Percentiles rank a stretch among this genome's conserved stretches.
Evolutionary conservation across 2,888 invertebrate genomes (phyloP).

Genomic region (Caenorhabditis afra): DNA sequence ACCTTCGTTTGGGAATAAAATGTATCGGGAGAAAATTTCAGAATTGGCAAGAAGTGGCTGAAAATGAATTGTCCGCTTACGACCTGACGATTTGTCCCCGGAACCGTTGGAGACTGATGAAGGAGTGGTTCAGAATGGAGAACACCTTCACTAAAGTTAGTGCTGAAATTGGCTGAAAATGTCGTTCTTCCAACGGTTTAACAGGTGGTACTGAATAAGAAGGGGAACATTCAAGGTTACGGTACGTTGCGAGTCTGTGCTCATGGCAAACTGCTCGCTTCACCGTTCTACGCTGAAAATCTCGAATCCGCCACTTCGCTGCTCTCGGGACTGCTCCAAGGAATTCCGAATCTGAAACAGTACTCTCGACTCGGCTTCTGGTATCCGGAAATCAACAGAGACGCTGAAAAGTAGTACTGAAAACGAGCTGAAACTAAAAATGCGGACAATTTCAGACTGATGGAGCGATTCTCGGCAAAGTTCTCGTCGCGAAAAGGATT

Average conservation of each 20-base stretch:
- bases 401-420: background rate
- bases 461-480: no score
- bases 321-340: background rate
- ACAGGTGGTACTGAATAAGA: no score
- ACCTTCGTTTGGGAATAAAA: background rate
- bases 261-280: no score
- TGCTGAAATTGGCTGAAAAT: no score
- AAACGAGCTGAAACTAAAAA: no score
- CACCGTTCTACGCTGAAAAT: constrained; percentile 6
- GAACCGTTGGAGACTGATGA: constrained; percentile 3
- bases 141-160: no score
- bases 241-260: no score
- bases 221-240: no score
- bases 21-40: background rate
- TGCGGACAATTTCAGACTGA: no score
- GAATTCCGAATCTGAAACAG: background rate
- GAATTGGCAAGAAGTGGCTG: constrained; percentile 21
- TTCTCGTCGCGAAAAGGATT: no score
- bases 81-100: constrained; percentile 20
- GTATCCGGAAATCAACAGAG: constrained; percentile 8
- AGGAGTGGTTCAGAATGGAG: constrained; percentile 3
- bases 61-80: background rate
- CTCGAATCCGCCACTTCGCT: constrained; percentile 1
- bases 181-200: no score
- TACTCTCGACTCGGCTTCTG: background rate